Base-by-base conservation (phyloP, 1,140 invertebrate genomes). In the Euwallacea similis region DNA sequence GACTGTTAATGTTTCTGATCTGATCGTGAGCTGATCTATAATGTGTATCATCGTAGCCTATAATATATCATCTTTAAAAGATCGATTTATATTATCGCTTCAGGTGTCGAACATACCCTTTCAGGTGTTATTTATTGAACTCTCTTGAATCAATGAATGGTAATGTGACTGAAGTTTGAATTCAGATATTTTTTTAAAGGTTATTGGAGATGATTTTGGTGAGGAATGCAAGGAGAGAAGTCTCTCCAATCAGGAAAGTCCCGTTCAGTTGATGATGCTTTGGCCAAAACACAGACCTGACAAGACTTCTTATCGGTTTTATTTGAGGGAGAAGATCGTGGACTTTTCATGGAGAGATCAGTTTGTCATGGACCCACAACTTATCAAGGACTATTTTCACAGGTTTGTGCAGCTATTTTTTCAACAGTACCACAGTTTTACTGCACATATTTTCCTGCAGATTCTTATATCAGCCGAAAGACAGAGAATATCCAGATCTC, bases 161-260 rank as follows among this genome's bases (percentile, higher is more conserved):
- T 33, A 33, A 33, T 33, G 4, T 4, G 4, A 33, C 21, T 4
- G 21, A 33, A 33, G 21, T 33, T 33, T 33, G 21, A 33, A 33
- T 33, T 33, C 21, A 33, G 4, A 33, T 2, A 33, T 33, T 33
- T 33, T 33, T 33, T 33, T 33, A 33, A 41, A 72, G 70, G 70
- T 72, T 86, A 90, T 80, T 66, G 91, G 91, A 67, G 91, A 93
- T 82, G 89, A 90, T 76, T 86, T 89, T 66, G 90, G 91, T 11
- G 89, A 92, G 77, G 93, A 96, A 80, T 97, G 95, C 81, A 97
- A 98, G 81, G 96, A 98, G 84, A 84, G 96, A 70, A 85, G 95
- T 76, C 86, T 98, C 13, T 92, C 54, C n/a, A 86, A 90, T 46
- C 85, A 87, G 33, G 96, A 98, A 81, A 94, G 91, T 77, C 96